Conservation (phyloP, 2,113 vertebrate species). For the Ophiodon elongatus region DNA sequence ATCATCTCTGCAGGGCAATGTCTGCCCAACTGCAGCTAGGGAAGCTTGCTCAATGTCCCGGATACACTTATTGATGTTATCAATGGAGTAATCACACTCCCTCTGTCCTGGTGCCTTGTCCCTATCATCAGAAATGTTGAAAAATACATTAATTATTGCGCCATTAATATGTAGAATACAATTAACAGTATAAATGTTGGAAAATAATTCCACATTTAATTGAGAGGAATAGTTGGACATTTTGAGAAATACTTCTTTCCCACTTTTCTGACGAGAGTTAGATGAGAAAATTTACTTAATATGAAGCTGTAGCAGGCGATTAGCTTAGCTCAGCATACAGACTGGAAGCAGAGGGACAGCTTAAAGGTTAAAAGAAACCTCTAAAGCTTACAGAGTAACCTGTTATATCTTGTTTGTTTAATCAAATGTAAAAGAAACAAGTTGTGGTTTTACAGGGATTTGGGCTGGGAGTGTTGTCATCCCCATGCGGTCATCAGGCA, state of each 20-base stretch:
- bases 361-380: neutral
- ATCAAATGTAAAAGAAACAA: neutral
- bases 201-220: neutral
- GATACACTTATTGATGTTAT: conserved; percentile 96
- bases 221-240: neutral
- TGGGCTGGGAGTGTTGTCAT: neutral
- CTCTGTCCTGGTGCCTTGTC: conserved; percentile 98
- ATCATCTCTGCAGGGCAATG: conserved; percentile 94
- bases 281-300: conserved; percentile 2
- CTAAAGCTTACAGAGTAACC: neutral
- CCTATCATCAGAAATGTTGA: conserved; percentile 76
- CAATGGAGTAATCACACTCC: conserved; percentile 97
- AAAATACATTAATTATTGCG: neutral
- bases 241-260: neutral
- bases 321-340: neutral
- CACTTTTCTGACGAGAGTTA: neutral
- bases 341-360: neutral
- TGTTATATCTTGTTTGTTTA: neutral
- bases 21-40: conserved; percentile 93
- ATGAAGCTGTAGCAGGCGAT: neutral
- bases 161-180: neutral
- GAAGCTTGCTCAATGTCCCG: conserved; percentile 98
- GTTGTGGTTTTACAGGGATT: neutral
- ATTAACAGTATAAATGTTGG: neutral
- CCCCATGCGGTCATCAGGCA: neutral